Evolutionary conservation across 1,140 invertebrate genomes (phyloP), one percentile per base, ranked within the genome.

Genomic region (Acyrthosiphon pisum): DNA sequence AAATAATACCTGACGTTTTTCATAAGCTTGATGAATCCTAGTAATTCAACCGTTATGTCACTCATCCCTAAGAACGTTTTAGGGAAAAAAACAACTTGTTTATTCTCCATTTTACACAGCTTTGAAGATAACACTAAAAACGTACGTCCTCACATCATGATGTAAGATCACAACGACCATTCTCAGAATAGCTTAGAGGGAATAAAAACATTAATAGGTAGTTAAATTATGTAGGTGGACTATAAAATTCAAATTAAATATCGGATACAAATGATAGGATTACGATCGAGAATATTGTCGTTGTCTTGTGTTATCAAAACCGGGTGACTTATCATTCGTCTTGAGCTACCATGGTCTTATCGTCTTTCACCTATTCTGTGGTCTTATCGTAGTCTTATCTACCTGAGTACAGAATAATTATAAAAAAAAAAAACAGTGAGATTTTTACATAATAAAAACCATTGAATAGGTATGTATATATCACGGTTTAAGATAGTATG

Each of bases 61-160:
- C 6, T 53, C 6, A 48, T 84, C 37, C 44, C 81, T 20, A 93
- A 86, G 1, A 93, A 41, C 6, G 91, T 50, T 26, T 93, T 86
- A 30, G 91, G 91, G 48, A 93, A 93, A 86, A 86, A 93, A 26
- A 93, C 50, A 14, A 93, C 91, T 86, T n/a, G n/a, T 56, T 93
- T 91, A 41, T 76, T 41, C 23, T 37, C 68, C 91, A 92, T 48
- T 6, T 48, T 48, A 87, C 0, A 35, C 26, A 48, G 14, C 2
- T 53, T 37, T 20, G 30, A 9, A 35, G 53, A 88, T 35, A 35
- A 87, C 46, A 48, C 30, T 76, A n/a, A n/a, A 18, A 23, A 83
- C 35, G 37, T 22, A 9, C 35, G 0, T 56, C 22, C 18, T 23
- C 23, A 88, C 50, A 37, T 56, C 35, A 89, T 37, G 30, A 48